These are phyloP conservation scores for Ammodytes marinus DNA, from an alignment of 2,113 vertebrate species.

Conservation along the genomic window DNA sequence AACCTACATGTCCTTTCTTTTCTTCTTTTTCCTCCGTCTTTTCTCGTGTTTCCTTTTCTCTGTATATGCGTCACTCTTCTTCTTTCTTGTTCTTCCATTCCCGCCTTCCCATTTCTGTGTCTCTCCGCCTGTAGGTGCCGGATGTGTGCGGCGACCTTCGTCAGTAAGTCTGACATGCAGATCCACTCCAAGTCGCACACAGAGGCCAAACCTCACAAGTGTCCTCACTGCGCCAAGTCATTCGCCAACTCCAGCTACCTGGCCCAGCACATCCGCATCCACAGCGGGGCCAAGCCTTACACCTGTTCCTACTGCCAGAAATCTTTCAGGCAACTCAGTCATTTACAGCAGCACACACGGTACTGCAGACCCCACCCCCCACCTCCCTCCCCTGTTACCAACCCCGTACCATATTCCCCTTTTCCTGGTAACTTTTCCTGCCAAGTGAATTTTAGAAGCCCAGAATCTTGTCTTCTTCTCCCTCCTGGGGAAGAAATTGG, in stretches of 20 bases:
- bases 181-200: conserved; percentile 99
- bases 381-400: conserved; percentile 10
- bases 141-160: conserved; percentile 99
- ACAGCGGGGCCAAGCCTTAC: conserved; percentile 99
- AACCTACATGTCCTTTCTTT: conserved; percentile 2
- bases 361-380: conserved; percentile 85
- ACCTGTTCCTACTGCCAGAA: conserved; percentile 99
- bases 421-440: conserved; percentile 55
- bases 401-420: conserved; percentile 46
- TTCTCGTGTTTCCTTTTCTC: conserved; percentile 34
- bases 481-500: conserved; percentile 45
- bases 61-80: conserved; percentile 36
- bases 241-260: conserved; percentile 99
- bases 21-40: background rate
- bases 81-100: conserved; percentile 63
- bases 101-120: conserved; percentile 81
- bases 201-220: conserved; percentile 99
- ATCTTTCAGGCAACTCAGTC: conserved; percentile 98
- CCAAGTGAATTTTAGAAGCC: conserved; percentile 46
- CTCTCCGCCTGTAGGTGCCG: conserved; percentile 93
- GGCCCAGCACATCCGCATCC: conserved; percentile 99
- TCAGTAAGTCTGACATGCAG: conserved; percentile 99
- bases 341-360: conserved; percentile 99
- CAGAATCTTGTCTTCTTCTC: conserved; percentile 34
- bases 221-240: conserved; percentile 99